These are phyloP conservation scores for Apostichopus japonicus DNA, from an alignment of 35 echinoderm and acorn worm genomes.

Conservation along the genomic window DNA sequence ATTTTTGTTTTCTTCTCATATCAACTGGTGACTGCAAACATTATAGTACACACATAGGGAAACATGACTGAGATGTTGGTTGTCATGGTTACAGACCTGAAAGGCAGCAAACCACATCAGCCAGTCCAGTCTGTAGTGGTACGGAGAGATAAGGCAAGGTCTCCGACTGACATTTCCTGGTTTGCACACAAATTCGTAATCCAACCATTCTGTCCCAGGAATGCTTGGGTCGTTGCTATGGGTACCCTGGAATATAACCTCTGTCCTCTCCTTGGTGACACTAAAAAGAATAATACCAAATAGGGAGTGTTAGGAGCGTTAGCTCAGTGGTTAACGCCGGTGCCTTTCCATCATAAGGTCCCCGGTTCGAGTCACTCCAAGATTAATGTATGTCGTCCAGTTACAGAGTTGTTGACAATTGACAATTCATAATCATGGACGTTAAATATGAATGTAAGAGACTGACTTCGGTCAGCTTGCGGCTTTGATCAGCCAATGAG, in stretches of 20 bases:
- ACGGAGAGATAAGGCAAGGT: conserved; percentile 95
- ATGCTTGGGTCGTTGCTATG: conserved; percentile 64
- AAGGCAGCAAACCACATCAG: conserved; percentile 99
- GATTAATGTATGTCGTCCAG: too few species aligned
- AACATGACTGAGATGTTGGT: too few species aligned
- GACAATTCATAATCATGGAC: neutral
- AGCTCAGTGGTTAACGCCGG: too few species aligned
- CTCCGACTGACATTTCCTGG: conserved; percentile 80
- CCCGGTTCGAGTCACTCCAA: too few species aligned
- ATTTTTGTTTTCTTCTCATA: too few species aligned
- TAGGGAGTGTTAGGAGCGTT: too few species aligned
- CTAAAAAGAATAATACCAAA: conserved; percentile 23
- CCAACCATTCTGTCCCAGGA: conserved; percentile 85
- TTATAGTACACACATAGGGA: too few species aligned
- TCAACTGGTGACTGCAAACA: too few species aligned
- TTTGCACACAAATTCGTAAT: conserved; percentile 97
- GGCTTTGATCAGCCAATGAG: too few species aligned
- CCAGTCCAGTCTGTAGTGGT: conserved; percentile 98
- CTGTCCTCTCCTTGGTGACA: conserved; percentile 94
- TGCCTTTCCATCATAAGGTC: too few species aligned
- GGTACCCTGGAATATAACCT: conserved; percentile 93
- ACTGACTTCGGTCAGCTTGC: too few species aligned
- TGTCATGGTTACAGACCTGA: conserved; percentile 64
- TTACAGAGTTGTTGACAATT: neutral
- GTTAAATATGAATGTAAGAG: too few species aligned